Conservation (phyloP, 2,888 invertebrate species). For the Drosophila cognata region DNA sequence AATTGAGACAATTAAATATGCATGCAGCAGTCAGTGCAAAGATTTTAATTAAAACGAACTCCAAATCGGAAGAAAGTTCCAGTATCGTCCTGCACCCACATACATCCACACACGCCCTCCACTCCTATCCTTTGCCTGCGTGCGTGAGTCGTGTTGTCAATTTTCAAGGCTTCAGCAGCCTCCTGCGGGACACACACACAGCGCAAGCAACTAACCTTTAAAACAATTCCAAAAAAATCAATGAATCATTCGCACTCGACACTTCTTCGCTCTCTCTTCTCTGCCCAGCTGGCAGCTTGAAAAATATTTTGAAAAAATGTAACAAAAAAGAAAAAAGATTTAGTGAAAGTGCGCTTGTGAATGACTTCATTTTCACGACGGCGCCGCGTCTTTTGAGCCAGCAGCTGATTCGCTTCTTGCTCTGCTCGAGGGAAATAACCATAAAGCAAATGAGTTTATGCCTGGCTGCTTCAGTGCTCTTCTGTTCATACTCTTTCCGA, state of each 20-base stretch:
- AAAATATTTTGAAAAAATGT: constrained; percentile 13
- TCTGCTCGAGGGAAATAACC: constrained; percentile 6
- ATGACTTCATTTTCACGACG: constrained; percentile 61
- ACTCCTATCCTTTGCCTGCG: constrained; percentile 2
- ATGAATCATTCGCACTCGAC: constrained; percentile 30
- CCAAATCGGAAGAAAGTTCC: constrained; percentile 61
- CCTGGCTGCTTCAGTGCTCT: background rate
- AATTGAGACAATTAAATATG: constrained; percentile 1
- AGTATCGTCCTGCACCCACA: constrained; percentile 49
- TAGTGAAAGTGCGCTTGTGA: constrained; percentile 45
- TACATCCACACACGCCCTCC: constrained; percentile 22
- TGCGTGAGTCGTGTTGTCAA: constrained; percentile 47
- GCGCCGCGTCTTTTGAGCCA: constrained; percentile 22
- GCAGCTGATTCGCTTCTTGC: constrained; percentile 52
- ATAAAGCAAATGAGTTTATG: background rate
- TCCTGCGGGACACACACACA: constrained; percentile 29
- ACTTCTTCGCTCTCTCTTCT: constrained; percentile 2
- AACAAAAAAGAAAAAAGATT: background rate
- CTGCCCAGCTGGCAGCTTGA: constrained; percentile 55
- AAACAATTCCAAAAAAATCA: constrained; percentile 45
- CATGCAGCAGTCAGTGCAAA: background rate
- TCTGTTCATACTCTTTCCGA: background rate
- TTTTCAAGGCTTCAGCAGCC: constrained; percentile 62
- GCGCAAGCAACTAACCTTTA: constrained; percentile 5
- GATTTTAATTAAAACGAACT: background rate